These are phyloP conservation scores for Drosophila kikkawai DNA, from an alignment of 1,140 invertebrate species.

Conservation along the genomic window DNA sequence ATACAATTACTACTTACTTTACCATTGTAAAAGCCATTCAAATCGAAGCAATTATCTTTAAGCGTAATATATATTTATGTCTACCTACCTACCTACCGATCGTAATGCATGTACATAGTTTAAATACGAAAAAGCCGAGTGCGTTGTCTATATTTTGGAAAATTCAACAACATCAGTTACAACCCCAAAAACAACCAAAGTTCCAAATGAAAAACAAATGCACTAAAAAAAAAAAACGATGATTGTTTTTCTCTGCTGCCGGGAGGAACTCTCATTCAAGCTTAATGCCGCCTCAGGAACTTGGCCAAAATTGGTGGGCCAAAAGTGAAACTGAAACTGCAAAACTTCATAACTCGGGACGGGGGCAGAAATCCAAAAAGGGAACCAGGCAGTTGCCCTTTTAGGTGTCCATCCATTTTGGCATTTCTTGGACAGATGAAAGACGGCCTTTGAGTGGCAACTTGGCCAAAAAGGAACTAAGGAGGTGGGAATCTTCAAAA, in stretches of 20 bases:
- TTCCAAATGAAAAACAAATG: slow-evolving; percentile 49
- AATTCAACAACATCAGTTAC: slow-evolving; percentile 15
- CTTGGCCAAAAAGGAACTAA: neutral
- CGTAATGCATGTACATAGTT: slow-evolving; percentile 79
- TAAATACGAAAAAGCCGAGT: slow-evolving; percentile 24
- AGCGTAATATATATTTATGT: slow-evolving; percentile 61
- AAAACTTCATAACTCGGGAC: neutral
- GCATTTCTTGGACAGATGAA: slow-evolving; percentile 6
- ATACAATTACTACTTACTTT: slow-evolving; percentile 3
- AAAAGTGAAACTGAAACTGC: slow-evolving; percentile 3
- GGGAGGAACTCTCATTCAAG: slow-evolving; percentile 23
- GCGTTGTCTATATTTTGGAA: slow-evolving; percentile 44
- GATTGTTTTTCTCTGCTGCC: neutral
- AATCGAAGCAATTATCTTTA: slow-evolving; percentile 56
- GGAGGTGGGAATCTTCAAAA: too few species aligned
- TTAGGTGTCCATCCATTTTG: slow-evolving; percentile 5
- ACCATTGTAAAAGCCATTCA: slow-evolving; percentile 32
- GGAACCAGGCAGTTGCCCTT: slow-evolving; percentile 1
- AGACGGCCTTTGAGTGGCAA: slow-evolving; percentile 22
- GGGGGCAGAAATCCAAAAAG: slow-evolving; percentile 10
- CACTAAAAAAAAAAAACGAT: slow-evolving; percentile 16
- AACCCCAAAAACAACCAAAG: slow-evolving; percentile 45
- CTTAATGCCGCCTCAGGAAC: slow-evolving; percentile 19
- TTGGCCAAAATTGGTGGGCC: neutral
- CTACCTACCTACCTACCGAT: slow-evolving; percentile 42